phyloP scores from a whole-genome alignment of 2,888 invertebrate species.

The Lingula anatina region DNA sequence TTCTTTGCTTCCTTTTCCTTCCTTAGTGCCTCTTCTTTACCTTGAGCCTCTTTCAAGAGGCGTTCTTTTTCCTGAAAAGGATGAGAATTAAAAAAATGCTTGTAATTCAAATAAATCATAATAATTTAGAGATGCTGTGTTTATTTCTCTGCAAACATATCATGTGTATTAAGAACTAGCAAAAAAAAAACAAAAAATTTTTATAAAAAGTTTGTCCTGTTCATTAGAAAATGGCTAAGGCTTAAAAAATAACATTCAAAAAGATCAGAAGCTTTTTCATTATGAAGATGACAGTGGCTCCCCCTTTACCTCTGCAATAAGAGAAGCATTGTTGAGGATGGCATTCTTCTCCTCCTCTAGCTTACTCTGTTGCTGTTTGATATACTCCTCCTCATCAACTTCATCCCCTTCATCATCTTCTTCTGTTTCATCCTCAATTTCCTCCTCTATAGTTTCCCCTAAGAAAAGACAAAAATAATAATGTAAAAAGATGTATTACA shows the following conservation, averaged over 20 bases:
- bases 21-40: conserved; percentile 63
- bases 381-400: conserved; percentile 51
- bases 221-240: too few relatives aligned
- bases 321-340: conserved; percentile 48
- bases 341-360: conserved; percentile 53
- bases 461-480: too few relatives aligned
- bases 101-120: not conserved
- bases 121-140: too few relatives aligned
- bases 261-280: too few relatives aligned
- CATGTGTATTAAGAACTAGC: too few relatives aligned
- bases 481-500: too few relatives aligned
- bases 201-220: too few relatives aligned
- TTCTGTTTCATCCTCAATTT: conserved; percentile 51
- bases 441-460: conserved; percentile 37
- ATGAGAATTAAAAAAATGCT: not conserved
- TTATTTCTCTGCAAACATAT: too few relatives aligned
- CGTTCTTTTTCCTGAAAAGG: conserved; percentile 56
- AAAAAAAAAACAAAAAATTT: too few relatives aligned
- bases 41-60: conserved; percentile 59
- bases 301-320: conserved; percentile 42
- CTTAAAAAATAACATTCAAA: too few relatives aligned
- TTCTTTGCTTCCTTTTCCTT: conserved; percentile 56
- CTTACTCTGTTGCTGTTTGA: conserved; percentile 49
- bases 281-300: too few relatives aligned
- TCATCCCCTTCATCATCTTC: conserved; percentile 51